A percentile compares a stretch with the other conserved stretches of the same genome.
phyloP scores from a whole-genome alignment of 23 tunicate species.

The Halocynthia aurantium region DNA sequence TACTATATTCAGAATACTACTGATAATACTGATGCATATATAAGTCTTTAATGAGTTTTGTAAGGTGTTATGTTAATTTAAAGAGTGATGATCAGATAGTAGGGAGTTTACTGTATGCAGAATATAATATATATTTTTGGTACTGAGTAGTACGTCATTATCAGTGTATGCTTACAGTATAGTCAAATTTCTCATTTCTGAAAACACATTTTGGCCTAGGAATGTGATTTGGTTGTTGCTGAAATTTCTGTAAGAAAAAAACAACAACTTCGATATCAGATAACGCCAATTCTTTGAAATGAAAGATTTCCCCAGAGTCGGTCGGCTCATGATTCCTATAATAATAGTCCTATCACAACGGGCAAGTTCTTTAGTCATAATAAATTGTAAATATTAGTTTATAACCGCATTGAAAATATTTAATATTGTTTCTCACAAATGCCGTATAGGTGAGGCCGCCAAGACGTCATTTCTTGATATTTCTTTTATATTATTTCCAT shows the following conservation, averaged over 20 bases:
- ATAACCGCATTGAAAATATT: neutral
- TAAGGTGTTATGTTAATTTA: too few species aligned
- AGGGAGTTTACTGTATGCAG: neutral
- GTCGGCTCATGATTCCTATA: too few species aligned
- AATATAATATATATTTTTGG: too few species aligned
- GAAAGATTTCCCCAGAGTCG: too few species aligned
- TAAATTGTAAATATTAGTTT: neutral
- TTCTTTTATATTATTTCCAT: constrained; percentile 12
- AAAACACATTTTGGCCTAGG: constrained; percentile 18
- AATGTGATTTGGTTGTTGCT: constrained; percentile 31
- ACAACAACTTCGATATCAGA: neutral
- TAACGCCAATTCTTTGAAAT: too few species aligned
- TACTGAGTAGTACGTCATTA: neutral
- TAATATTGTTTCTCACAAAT: constrained; percentile 13
- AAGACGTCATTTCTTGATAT: constrained; percentile 6
- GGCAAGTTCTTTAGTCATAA: neutral
- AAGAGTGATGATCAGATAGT: neutral
- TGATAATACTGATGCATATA: too few species aligned
- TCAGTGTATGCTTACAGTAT: constrained; percentile 15
- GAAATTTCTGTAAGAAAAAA: constrained; percentile 13
- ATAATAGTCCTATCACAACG: neutral
- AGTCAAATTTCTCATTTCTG: constrained; percentile 7
- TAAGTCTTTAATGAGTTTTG: too few species aligned
- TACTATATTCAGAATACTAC: neutral
- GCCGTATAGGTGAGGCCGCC: constrained; percentile 21